Evolutionary conservation across 2,797 vertebrate species (phyloP).

Genomic region (Pseudomugil gertrudae): DNA sequence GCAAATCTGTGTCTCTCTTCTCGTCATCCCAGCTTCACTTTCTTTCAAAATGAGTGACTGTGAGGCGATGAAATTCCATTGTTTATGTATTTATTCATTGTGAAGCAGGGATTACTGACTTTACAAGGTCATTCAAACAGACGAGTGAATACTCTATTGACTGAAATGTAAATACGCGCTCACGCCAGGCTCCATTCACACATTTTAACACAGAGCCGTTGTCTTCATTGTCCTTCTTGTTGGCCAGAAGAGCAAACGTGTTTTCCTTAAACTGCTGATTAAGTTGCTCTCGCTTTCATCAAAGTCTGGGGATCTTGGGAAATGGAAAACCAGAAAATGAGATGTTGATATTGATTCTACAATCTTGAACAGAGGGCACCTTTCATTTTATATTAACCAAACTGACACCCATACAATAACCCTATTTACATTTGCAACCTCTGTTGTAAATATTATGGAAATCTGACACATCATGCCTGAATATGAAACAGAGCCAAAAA

Average conservation of each 20-base stretch:
- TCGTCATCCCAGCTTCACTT: constrained; percentile 39
- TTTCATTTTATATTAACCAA: constrained; percentile 54
- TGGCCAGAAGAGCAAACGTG: constrained; percentile 62
- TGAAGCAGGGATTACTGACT: constrained; percentile 73
- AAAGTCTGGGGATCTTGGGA: constrained; percentile 57
- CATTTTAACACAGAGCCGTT: constrained; percentile 41
- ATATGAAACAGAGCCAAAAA: neutral
- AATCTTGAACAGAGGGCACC: constrained; percentile 64
- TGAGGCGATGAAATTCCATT: constrained; percentile 65
- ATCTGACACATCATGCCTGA: constrained; percentile 11
- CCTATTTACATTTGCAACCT: constrained; percentile 29
- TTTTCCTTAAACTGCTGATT: constrained; percentile 76
- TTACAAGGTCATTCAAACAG: constrained; percentile 80
- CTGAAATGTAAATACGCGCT: constrained; percentile 76
- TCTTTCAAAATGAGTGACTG: constrained; percentile 48
- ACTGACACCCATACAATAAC: constrained; percentile 36
- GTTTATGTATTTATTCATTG: constrained; percentile 80
- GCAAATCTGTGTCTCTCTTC: constrained; percentile 33
- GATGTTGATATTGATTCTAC: constrained; percentile 71
- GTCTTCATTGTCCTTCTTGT: constrained; percentile 74
- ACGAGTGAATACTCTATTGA: constrained; percentile 75
- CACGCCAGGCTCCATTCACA: constrained; percentile 56
- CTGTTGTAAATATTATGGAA: constrained; percentile 28
- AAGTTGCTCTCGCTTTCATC: constrained; percentile 56
- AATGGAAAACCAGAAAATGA: constrained; percentile 66